Conservation (phyloP, 2,888 invertebrate species). For the Andricus quercusramuli region DNA sequence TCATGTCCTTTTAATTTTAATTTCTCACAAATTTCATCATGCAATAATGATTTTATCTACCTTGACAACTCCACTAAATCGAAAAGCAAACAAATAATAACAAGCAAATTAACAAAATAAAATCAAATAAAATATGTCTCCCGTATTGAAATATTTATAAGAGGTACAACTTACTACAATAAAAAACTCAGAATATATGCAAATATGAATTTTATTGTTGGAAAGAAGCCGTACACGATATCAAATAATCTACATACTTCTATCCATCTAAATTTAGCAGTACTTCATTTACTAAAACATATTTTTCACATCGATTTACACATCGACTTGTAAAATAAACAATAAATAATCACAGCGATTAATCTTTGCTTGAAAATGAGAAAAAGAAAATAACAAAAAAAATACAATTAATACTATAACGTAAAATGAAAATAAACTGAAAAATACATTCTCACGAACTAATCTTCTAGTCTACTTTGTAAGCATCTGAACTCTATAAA, state of each 20-base stretch:
- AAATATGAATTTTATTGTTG: slow-evolving; percentile 60
- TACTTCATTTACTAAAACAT: neutral
- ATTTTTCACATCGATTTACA: neutral
- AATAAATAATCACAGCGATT: neutral
- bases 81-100: slow-evolving; percentile 40
- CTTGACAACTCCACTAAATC: slow-evolving; percentile 18
- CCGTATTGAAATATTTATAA: slow-evolving; percentile 43
- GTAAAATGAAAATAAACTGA: neutral
- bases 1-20: neutral
- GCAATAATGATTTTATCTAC: neutral
- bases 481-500: neutral
- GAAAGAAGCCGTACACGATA: slow-evolving; percentile 8
- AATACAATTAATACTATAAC: neutral
- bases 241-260: neutral
- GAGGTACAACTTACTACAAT: slow-evolving; percentile 69
- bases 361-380: neutral
- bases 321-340: neutral
- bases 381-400: neutral
- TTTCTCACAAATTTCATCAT: neutral
- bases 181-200: slow-evolving; percentile 62
- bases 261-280: neutral
- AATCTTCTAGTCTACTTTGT: neutral
- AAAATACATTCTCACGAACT: neutral
- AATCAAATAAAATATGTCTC: slow-evolving; percentile 40
- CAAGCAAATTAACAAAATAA: slow-evolving; percentile 28